Evolutionary conservation across 1,140 invertebrate species (phyloP), one percentile per base, ranked within the genome.

Genomic region (Tyrophagus putrescentiae): DNA sequence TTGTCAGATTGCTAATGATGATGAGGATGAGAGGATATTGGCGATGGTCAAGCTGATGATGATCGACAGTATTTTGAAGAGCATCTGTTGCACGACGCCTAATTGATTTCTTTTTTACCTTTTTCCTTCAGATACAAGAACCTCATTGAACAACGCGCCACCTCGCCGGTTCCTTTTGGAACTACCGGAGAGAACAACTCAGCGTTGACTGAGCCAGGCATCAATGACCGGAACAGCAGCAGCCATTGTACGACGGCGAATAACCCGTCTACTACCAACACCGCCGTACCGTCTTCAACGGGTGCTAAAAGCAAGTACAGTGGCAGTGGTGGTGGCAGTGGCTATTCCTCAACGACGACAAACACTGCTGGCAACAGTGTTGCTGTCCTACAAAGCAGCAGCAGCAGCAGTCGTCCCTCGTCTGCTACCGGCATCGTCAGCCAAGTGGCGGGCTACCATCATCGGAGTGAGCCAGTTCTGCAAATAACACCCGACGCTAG

Each of bases 121-220:
- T 42, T 42, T 21, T 21, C 3, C 3, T 32, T 3, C 27, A 54
- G 52, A 54, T 54, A 54, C 25, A 54, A 54, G 39, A 54, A 11
- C 21, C 25, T 54, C 13, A 54, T 54, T 34, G 52, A 54, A 54
- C 39, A 31, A 25, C 52, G 52, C n/a, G 25, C 52, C 18, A 34
- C 52, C 32, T 54, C 52, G 13, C 52, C 52, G 5, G 25, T 54
- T 2, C 32, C 32, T 31, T 54, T 54, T 54, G 27, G n/a, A n/a
- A n/a, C 27, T 32, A 54, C 31, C 31, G 52, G 52, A 54, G n/a
- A n/a, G n/a, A n/a, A n/a, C n/a, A n/a, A n/a, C n/a, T n/a, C n/a
- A n/a, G n/a, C n/a, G 25, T 54, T 23, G 52, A 54, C n/a, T 31
- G 32, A 3, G 3, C n/a, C 25, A 28, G n/a, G n/a, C n/a, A 54